Percentiles rank a stretch among this genome's conserved stretches.
Evolutionary conservation across 2,797 vertebrate genomes (phyloP).

Genomic region (Capromys pilorides): DNA sequence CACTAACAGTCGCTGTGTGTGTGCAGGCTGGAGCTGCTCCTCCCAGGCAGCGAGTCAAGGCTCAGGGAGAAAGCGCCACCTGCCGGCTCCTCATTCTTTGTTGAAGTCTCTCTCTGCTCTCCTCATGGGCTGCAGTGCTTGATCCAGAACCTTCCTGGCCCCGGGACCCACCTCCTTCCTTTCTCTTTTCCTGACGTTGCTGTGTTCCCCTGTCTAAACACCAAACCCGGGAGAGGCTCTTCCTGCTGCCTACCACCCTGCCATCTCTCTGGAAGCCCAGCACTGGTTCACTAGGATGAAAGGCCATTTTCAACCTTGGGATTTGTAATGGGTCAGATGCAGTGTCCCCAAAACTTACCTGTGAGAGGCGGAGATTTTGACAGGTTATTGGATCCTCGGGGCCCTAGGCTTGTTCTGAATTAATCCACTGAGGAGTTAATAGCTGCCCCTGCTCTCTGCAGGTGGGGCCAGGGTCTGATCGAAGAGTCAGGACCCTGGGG

Average conservation of each 20-base stretch:
- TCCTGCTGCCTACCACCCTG: background rate
- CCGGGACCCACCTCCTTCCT: background rate
- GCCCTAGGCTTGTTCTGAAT: background rate
- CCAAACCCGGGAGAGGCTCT: background rate
- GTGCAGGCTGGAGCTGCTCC: background rate
- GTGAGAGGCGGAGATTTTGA: background rate
- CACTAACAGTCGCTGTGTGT: background rate
- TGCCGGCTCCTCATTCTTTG: background rate
- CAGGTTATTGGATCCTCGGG: background rate
- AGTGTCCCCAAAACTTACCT: background rate
- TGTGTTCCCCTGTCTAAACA: background rate
- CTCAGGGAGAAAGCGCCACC: no score
- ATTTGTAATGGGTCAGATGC: background rate
- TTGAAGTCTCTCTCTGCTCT: background rate
- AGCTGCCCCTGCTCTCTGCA: background rate
- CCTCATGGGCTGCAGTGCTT: background rate
- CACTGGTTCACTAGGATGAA: constrained; percentile 20
- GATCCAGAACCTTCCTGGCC: background rate
- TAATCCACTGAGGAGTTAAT: background rate
- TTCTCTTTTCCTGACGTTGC: background rate
- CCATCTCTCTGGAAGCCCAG: background rate
- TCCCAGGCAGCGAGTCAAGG: background rate
- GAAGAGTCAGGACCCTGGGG: background rate
- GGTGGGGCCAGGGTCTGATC: background rate
- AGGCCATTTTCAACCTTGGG: background rate